Evolutionary conservation across 2,888 invertebrate species (phyloP).

Genomic region (Atethmia centrago): DNA sequence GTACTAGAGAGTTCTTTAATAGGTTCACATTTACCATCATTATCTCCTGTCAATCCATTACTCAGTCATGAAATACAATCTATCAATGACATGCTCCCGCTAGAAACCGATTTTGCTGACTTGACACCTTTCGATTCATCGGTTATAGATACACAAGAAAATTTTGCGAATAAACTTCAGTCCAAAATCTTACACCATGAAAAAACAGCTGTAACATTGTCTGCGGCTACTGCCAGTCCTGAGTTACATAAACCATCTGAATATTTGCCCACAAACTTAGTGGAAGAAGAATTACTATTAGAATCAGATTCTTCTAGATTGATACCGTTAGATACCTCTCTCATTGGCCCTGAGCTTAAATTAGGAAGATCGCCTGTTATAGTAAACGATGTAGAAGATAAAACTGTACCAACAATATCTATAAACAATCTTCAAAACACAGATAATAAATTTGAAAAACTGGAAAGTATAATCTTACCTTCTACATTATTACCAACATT

Average conservation of each 20-base stretch:
- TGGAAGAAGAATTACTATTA: not conserved
- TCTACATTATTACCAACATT: constrained; percentile 14
- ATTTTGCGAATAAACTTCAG: not conserved
- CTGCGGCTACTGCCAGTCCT: not conserved
- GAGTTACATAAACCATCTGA: not conserved
- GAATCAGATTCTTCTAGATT: not conserved
- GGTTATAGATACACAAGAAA: not conserved
- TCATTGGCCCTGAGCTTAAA: constrained; percentile 9
- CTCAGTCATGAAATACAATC: not conserved
- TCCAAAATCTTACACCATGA: not conserved
- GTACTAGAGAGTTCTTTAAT: constrained; percentile 16
- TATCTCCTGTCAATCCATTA: not conserved
- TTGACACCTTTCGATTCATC: not conserved
- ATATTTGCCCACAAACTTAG: not conserved
- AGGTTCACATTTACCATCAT: not conserved
- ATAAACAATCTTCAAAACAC: not conserved
- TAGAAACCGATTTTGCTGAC: not conserved
- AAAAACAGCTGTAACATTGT: not conserved
- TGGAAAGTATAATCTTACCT: constrained; percentile 17
- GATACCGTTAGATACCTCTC: constrained; percentile 19
- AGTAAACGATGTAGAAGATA: not conserved
- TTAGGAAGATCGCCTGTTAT: not conserved
- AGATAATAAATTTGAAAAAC: not conserved
- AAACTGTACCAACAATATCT: not conserved
- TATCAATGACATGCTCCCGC: not conserved